Evolutionary conservation across 92 coral and sea anemone genomes (phyloP), one percentile per base, ranked within the genome.

Genomic region (Virgularia gustaviana): DNA sequence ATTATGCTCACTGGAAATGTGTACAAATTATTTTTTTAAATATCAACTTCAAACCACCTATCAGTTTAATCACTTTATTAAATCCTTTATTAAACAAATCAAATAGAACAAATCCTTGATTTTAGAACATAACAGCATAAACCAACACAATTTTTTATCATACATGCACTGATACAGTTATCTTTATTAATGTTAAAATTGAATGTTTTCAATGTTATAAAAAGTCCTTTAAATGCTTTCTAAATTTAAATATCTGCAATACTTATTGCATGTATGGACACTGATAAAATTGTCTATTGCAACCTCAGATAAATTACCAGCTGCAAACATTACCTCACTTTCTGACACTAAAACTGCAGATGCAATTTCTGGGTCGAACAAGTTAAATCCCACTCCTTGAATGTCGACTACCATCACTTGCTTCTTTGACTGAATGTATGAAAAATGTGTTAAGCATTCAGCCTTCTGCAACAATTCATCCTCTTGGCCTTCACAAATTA

Each of bases 361-460:
- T 22, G 80, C 80, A 33, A 76, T 63, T 37, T 76, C 80, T 33
- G 73, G 80, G 64, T 76, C 73, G 23, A 63, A 76, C 63, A 76
- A 11, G 73, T 49, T 59, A 54, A 36, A 63, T 10, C 58, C 72
- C 27, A 36, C 73, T 13, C 80, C 80, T 75, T 62, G 80, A 18
- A 76, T 45, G 36, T 76, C 80, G 27, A 76, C 28, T 3, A 76
- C 73, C 80, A 76, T 76, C 41, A 76, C 63, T 25, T 76, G 73
- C 63, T 35, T 12, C 36, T 76, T 76, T 36, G 73, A 76, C 39
- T 63, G 35, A 18, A 25, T n/a, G 24, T 22, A 76, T 19, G 80
- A 76, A 51, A 18, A 76, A 56, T 61, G 80, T 18, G 80, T 23
- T 18, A 75, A 35, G 23, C 72, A 60, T 62, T 57, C 80, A 44